Percentiles rank a stretch among this genome's conserved stretches.
Evolutionary conservation across 1,140 invertebrate species (phyloP).

Genomic region (Gyrodactylus salaris): DNA sequence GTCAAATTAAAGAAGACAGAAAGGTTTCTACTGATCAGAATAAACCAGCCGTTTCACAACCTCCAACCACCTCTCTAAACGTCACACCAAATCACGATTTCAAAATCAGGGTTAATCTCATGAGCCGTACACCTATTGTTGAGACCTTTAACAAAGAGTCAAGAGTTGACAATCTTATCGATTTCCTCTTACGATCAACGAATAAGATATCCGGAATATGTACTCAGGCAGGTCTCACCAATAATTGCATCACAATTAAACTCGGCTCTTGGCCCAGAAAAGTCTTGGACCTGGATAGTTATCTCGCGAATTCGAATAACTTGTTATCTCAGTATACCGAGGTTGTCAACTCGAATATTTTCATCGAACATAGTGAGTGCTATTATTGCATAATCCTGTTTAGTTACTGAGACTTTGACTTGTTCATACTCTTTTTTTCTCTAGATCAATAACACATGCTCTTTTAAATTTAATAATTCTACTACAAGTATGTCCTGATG

Average conservation of each 20-base stretch:
- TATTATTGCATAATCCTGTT: too few relatives aligned
- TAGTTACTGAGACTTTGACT: too few relatives aligned
- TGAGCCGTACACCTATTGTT: neutral
- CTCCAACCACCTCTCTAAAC: neutral
- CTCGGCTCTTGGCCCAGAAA: neutral
- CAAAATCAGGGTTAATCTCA: neutral
- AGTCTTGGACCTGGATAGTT: neutral
- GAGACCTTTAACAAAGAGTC: neutral
- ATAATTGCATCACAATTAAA: neutral
- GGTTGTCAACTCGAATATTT: neutral
- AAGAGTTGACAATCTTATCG: neutral
- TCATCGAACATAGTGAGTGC: neutral
- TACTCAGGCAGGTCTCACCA: neutral
- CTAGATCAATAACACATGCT: neutral
- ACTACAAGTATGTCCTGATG: too few relatives aligned
- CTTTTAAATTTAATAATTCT: neutral
- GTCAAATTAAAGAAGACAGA: too few relatives aligned
- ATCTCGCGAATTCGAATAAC: neutral
- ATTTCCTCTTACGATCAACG: neutral
- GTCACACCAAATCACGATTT: neutral
- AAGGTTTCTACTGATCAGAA: too few relatives aligned
- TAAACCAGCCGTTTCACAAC: neutral
- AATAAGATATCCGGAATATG: neutral
- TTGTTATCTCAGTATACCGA: neutral
- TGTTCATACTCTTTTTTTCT: neutral